Conservation (phyloP, 2,113 vertebrate species). For the Oxyura jamaicensis region DNA sequence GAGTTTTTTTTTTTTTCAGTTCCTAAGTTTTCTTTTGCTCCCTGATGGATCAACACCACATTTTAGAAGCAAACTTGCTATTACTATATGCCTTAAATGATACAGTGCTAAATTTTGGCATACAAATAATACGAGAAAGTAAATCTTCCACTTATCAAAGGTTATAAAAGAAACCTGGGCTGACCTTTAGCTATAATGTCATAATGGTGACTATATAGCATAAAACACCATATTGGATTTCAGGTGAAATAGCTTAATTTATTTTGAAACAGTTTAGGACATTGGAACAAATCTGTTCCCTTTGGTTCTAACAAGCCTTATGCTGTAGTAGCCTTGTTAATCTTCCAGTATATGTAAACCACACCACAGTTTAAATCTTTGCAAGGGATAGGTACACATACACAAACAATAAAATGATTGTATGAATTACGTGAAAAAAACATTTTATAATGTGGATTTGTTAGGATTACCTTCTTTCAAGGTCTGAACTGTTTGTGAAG, state of each 20-base stretch:
- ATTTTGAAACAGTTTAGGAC: slow-evolving; percentile 22
- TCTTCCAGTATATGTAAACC: slow-evolving; percentile 18
- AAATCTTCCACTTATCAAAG: slow-evolving; percentile 7
- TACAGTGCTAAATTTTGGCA: not conserved
- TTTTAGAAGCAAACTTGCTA: not conserved
- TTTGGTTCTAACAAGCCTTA: slow-evolving; percentile 7
- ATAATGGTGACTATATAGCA: not conserved
- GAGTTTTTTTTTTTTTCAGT: not conserved
- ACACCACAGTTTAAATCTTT: not conserved
- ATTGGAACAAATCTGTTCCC: slow-evolving; percentile 34
- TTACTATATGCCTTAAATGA: not conserved
- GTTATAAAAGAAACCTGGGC: not conserved
- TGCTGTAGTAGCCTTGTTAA: slow-evolving; percentile 28
- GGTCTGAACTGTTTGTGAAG: slow-evolving; percentile 7
- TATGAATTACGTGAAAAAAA: slow-evolving; percentile 23
- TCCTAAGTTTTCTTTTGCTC: not conserved
- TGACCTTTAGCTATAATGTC: slow-evolving; percentile 8
- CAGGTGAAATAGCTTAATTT: slow-evolving; percentile 32
- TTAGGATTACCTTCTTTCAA: slow-evolving; percentile 21
- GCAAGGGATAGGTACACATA: not conserved
- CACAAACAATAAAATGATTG: slow-evolving; percentile 31
- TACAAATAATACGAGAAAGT: not conserved
- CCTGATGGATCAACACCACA: not conserved
- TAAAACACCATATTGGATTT: slow-evolving; percentile 42
- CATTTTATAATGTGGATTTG: not conserved